These are phyloP conservation scores for Schlechtendalia chinensis DNA, from an alignment of 1,140 invertebrate species.

Conservation along the genomic window DNA sequence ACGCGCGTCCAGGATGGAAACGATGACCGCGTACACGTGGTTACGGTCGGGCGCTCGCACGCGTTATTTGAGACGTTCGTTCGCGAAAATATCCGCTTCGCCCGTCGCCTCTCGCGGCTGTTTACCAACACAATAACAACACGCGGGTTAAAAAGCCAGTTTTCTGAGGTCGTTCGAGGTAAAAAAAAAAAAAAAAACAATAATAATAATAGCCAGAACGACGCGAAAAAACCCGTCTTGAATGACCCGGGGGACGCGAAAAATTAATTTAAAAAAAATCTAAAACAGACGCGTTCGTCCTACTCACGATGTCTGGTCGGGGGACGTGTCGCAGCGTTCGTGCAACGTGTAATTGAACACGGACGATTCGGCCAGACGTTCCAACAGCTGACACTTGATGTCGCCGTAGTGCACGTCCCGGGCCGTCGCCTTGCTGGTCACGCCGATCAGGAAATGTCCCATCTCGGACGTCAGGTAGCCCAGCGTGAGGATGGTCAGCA, in stretches of 20 bases:
- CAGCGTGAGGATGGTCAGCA: slow-evolving; percentile 72
- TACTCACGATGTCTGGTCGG: slow-evolving; percentile 45
- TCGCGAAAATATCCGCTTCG: neutral
- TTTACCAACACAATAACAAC: neutral
- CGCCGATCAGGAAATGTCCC: slow-evolving; percentile 83
- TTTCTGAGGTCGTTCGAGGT: slow-evolving; percentile 23
- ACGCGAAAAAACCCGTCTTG: no score
- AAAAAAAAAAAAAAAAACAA: no score
- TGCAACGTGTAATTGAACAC: slow-evolving; percentile 49
- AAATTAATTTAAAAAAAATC: no score
- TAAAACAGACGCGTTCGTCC: no score
- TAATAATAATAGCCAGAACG: no score
- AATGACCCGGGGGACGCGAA: no score
- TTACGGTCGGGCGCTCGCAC: slow-evolving; percentile 18
- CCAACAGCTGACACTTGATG: slow-evolving; percentile 71
- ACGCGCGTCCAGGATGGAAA: no score
- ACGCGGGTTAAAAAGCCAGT: neutral
- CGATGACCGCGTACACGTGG: no score
- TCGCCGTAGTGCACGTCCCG: slow-evolving; percentile 85
- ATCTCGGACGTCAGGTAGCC: slow-evolving; percentile 82
- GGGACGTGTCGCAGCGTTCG: slow-evolving; percentile 36
- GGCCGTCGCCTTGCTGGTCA: slow-evolving; percentile 79
- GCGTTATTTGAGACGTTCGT: slow-evolving; percentile 30
- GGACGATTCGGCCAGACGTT: slow-evolving; percentile 13
- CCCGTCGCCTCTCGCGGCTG: neutral